Base-by-base conservation (phyloP, 1,140 invertebrate species). In the Campodea augens region DNA sequence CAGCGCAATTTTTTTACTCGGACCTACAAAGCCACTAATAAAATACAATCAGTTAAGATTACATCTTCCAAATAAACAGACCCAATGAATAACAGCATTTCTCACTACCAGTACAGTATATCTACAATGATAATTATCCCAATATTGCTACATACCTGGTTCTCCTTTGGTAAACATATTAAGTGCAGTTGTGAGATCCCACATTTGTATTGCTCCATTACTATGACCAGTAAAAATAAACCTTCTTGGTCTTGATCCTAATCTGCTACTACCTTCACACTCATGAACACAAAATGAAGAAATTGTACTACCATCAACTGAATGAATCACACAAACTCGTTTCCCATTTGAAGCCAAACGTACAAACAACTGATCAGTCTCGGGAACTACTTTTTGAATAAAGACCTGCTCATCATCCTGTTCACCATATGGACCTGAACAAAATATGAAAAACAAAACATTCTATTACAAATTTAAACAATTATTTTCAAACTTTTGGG, bases 401-500 rank as follows among this genome's bases (percentile, higher is more conserved):
- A 98, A 97, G 37, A 98, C 81, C 67, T 96, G 90, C 57, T 95
- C 89, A 59, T 95, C 90, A 60, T 96, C 89, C 64, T 93, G 88
- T 60, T 97, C 91, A 10, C 92, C 92, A 66, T 88, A 98, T 5
- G 92, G 93, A 39, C 91, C 91, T 80, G 39, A 25, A 49, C 56
- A 41, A 48, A 19, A 55, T 37, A 43, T 37, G 21, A 37, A 27
- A 27, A 25, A 53, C 36, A 25, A 39, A 48, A 40, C 22, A 23
- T 5, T 22, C 24, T 45, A 25, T 39, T 25, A 25, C 5, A 39
- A 20, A 4, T 46, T 22, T 22, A 40, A 12, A 7, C 13, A 7
- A 18, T 18, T 41, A 47, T 5, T 49, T 46, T 12, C 13, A 24
- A 5, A 13, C n/a, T n/a, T n/a, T n/a, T n/a, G n/a, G n/a, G n/a